Base-by-base conservation (phyloP, 2,888 invertebrate genomes). In the Trachelus troglodyta region DNA sequence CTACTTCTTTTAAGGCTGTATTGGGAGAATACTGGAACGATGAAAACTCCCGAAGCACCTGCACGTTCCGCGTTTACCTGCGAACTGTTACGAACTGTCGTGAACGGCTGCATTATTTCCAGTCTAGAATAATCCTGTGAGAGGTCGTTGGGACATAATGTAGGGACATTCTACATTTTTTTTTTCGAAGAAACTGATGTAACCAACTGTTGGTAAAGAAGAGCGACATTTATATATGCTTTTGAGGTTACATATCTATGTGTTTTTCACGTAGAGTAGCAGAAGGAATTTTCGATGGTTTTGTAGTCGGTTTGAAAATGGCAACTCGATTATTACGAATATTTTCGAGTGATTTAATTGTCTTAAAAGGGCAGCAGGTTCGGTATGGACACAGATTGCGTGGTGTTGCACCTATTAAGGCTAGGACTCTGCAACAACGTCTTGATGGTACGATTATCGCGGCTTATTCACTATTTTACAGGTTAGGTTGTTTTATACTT, bases 351-450 rank as follows among this genome's bases (percentile, higher is more conserved):
- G 85, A 85, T 79, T 79, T 81, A 69, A 74, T 81, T 23, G 75
- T 69, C 68, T 71, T 35, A 1, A 82, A 80, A 73, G 76, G 78
- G 71, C 84, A 84, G 69, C 86, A 88, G 73, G 75, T 87, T 37
- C 84, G 89, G 74, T 77, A 83, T 73, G 94, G 94, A 1, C 96
- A 96, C 89, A 93, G 92, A 81, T 82, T 95, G 69, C 83, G 86
- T 12, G 97, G 97, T 80, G 95, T 95, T 91, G 93, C 95, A 12
- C 96, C 96, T 6, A 94, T 94, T 69, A 91, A 94, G 73, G 96
- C 96, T 40, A 94, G 93, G 87, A 94, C 93, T 0, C 91, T 97
- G 79, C 93, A 95, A 86, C 94, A 97, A 87, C 93, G 95, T 79
- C 87, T 97, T 79, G 93, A 94, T 88, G 95, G 96, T 94, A 86